Percentiles rank a stretch among this genome's conserved stretches.
These are phyloP conservation scores for Entomobrya proxima DNA, from an alignment of 2,888 invertebrate genomes.

Conservation along the genomic window DNA sequence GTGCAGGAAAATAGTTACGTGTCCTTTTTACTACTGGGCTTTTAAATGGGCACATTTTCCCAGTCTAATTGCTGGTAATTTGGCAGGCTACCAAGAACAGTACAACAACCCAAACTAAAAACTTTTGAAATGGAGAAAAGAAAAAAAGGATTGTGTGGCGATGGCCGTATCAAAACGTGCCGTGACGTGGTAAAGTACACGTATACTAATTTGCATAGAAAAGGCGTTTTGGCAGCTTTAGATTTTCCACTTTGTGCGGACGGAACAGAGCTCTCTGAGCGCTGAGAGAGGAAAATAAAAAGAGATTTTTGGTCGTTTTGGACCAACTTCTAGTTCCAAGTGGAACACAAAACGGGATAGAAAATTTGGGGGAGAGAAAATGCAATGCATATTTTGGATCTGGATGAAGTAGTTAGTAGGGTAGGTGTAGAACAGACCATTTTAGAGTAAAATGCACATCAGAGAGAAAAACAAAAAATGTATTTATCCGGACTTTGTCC, in stretches of 20 bases:
- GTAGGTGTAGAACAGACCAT: background rate
- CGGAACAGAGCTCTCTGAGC: conserved; percentile 32
- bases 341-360: no score
- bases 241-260: conserved; percentile 54
- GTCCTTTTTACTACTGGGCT: conserved; percentile 20
- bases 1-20: no score
- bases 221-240: conserved; percentile 75
- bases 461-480: background rate
- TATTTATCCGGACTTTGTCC: background rate
- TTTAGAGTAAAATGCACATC: conserved; percentile 2
- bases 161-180: no score
- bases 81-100: conserved; percentile 74
- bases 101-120: conserved; percentile 51
- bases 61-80: conserved; percentile 76
- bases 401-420: conserved; percentile 6
- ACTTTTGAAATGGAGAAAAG: conserved; percentile 24
- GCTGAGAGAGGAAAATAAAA: conserved; percentile 19
- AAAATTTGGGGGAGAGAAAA: conserved; percentile 39
- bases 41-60: conserved; percentile 69
- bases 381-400: conserved; percentile 66
- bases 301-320: no score
- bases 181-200: conserved; percentile 7
- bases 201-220: conserved; percentile 74
- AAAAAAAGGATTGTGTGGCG: no score
- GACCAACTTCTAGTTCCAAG: no score